Evolutionary conservation across 2,888 invertebrate species (phyloP).

Genomic region (Leucozona laternaria): DNA sequence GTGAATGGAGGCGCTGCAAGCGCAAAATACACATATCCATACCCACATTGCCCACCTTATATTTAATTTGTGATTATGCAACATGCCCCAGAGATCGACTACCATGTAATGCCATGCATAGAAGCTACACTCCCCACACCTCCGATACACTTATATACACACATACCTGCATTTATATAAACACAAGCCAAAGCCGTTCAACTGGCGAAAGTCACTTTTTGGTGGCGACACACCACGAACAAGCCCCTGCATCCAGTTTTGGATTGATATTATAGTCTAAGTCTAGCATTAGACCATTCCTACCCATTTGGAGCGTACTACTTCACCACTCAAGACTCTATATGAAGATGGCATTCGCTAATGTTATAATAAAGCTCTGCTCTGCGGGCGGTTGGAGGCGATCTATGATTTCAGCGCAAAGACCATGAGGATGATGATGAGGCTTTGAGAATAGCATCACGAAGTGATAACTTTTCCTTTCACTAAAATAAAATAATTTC

Average conservation of each 20-base stretch:
- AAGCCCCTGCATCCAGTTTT: constrained; percentile 35
- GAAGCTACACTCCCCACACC: constrained; percentile 46
- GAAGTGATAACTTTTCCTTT: constrained; percentile 70
- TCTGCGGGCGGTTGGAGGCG: constrained; percentile 31
- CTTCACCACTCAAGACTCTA: constrained; percentile 38
- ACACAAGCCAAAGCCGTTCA: constrained; percentile 43
- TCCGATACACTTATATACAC: not conserved
- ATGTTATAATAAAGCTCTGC: constrained; percentile 57
- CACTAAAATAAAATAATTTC: constrained; percentile 49
- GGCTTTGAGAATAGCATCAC: constrained; percentile 28
- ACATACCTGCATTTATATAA: not conserved
- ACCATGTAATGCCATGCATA: constrained; percentile 48
- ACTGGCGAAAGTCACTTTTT: constrained; percentile 65
- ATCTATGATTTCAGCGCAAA: constrained; percentile 35
- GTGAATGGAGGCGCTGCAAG: constrained; percentile 38
- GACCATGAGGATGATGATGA: constrained; percentile 49
- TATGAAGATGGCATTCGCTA: constrained; percentile 69
- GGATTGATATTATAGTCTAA: constrained; percentile 20
- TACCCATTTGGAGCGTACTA: constrained; percentile 11
- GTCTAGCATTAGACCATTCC: constrained; percentile 37
- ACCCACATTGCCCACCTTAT: constrained; percentile 61
- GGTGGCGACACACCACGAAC: constrained; percentile 20
- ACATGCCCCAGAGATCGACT: constrained; percentile 43
- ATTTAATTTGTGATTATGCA: constrained; percentile 72
- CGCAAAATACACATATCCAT: constrained; percentile 34